phyloP scores from a whole-genome alignment of 2,113 vertebrate species.

The Machaerirhynchus nigripectus region DNA sequence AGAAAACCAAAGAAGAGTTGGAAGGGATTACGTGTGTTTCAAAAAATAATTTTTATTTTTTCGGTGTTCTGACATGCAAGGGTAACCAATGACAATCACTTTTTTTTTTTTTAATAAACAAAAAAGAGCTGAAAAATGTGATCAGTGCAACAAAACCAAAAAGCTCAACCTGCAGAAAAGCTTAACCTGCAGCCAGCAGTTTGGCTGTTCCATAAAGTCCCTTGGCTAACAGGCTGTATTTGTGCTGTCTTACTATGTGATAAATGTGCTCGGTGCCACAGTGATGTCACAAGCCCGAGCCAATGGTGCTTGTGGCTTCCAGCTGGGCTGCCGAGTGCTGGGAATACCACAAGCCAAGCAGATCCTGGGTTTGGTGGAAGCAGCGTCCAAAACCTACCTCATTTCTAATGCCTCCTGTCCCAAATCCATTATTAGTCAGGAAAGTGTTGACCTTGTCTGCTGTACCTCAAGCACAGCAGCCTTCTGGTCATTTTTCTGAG shows the following conservation, averaged over 20 bases:
- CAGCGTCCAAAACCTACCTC: background rate
- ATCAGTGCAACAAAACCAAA: background rate
- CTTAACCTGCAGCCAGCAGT: background rate
- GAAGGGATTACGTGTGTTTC: background rate
- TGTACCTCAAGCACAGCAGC: background rate
- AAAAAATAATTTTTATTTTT: background rate
- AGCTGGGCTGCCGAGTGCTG: slow-evolving; percentile 58
- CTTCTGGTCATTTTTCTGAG: background rate
- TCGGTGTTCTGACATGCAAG: background rate
- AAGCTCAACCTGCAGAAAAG: slow-evolving; percentile 25
- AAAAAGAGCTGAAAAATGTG: background rate
- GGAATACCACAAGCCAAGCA: background rate
- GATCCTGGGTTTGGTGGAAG: background rate
- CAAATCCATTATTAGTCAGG: background rate
- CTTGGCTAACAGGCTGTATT: slow-evolving; percentile 5
- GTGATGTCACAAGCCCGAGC: slow-evolving; percentile 39
- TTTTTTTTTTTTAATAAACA: background rate
- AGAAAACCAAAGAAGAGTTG: background rate
- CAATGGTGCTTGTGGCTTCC: slow-evolving; percentile 41
- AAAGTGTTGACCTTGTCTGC: background rate
- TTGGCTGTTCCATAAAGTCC: background rate
- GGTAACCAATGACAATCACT: background rate
- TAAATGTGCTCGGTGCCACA: background rate
- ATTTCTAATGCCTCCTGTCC: background rate
- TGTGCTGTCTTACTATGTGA: background rate